Evolutionary conservation across 2,113 vertebrate species (phyloP), one percentile per base, ranked within the genome.

Genomic region (Istiophorus platypterus): DNA sequence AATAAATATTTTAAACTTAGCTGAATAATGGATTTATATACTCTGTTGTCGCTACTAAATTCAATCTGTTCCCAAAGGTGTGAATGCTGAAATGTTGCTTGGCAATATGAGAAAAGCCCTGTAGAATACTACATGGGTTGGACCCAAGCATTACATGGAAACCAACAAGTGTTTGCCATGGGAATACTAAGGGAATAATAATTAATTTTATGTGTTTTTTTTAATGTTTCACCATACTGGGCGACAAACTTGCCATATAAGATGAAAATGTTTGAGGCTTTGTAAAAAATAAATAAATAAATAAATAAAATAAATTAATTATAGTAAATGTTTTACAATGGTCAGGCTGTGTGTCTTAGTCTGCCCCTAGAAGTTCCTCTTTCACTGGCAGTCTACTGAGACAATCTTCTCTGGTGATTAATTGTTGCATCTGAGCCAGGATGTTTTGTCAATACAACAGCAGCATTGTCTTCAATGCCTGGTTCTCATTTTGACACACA

Each of bases 391-490:
- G 17, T 7, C 69, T 4, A 64, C 49, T 59, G 41, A 78, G 59
- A 81, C 18, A 0, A 78, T 69, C 24, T 61, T 47, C 63, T 80
- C 66, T 54, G 29, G 68, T 78, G 64, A 84, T 72, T 75, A 81
- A 82, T 73, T 47, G 56, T 69, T 77, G 20, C 34, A 69, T 72
- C 81, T 0, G 26, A 59, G 63, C 59, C 73, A 86, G 31, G 39
- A 68, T 62, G 57, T 67, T 49, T 71, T 59, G 45, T 56, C 39
- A 45, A 22, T 39, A 91, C 89, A 92, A 87, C 74, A 65, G 74
- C 27, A 17, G 64, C 24, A 88, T 88, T 89, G 89, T 91, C 81
- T 75, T 70, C 4, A 34, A 78, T 0, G 47, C 29, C 87, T 86
- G 90, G 39, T 75, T 85, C 49, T 74, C 59, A 89, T 89, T 90